Conservation (phyloP, 1,140 invertebrate species). For the Littorina saxatilis region DNA sequence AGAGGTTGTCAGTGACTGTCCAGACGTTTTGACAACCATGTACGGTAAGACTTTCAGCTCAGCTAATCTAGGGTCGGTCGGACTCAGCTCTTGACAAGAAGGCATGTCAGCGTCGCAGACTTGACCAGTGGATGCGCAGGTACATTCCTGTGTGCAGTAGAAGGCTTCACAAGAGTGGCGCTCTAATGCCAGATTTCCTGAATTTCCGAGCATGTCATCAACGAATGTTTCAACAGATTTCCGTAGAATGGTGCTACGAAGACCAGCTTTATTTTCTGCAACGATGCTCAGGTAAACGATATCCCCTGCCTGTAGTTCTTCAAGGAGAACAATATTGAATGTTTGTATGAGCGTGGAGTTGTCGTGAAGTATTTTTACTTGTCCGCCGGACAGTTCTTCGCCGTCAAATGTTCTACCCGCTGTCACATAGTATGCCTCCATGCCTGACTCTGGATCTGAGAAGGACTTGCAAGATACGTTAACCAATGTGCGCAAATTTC, state of each 20-base stretch:
- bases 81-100: not conserved
- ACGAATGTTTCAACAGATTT: constrained; percentile 35
- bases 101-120: constrained; percentile 32
- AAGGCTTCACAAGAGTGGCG: constrained; percentile 49
- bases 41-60: constrained; percentile 36
- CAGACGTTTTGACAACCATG: not conserved
- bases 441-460: constrained; percentile 49
- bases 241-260: constrained; percentile 35
- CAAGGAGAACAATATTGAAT: not conserved
- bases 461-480: constrained; percentile 42
- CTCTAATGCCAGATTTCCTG: constrained; percentile 33
- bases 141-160: constrained; percentile 55
- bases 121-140: constrained; percentile 52
- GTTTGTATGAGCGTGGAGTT: constrained; percentile 32
- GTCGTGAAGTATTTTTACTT: constrained; percentile 10
- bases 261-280: constrained; percentile 45
- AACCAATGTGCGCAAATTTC: not conserved
- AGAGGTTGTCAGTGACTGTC: not conserved
- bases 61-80: not conserved
- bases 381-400: constrained; percentile 44
- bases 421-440: constrained; percentile 44
- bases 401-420: constrained; percentile 45
- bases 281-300: constrained; percentile 39
- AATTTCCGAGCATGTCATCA: not conserved
- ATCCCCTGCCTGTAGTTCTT: constrained; percentile 28